A percentile compares a stretch with the other conserved stretches of the same genome.
Conservation (phyloP, 2,888 invertebrate species). For the Ypsolopha sequella region DNA sequence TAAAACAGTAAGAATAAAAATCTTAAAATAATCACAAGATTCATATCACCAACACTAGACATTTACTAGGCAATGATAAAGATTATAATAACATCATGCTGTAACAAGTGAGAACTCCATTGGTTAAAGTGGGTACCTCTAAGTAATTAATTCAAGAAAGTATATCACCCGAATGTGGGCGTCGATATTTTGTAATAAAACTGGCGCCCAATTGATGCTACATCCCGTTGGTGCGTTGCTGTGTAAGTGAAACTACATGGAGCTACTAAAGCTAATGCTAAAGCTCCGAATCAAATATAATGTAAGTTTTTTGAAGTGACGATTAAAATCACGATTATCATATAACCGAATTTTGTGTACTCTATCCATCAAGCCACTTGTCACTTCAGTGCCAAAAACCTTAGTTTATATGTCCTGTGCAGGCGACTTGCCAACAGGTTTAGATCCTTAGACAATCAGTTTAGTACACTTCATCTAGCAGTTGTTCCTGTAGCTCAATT, state of each 20-base stretch:
- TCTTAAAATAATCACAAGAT: no score
- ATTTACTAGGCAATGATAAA: not conserved
- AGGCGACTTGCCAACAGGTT: no score
- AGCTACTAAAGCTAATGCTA: constrained; percentile 12
- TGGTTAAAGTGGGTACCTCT: constrained; percentile 11
- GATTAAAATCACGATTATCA: no score
- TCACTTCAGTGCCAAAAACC: no score
- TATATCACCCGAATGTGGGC: constrained; percentile 43
- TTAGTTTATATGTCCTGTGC: no score
- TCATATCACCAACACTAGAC: not conserved
- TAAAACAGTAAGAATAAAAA: no score
- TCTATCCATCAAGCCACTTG: no score
- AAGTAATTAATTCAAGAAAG: constrained; percentile 42
- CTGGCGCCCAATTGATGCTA: constrained; percentile 43
- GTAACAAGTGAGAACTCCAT: not conserved
- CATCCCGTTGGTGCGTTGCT: constrained; percentile 33
- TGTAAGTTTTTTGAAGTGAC: not conserved
- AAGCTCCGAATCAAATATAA: not conserved
- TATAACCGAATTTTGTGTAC: no score
- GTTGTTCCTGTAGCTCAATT: no score
- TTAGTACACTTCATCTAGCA: no score
- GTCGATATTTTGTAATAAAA: constrained; percentile 52
- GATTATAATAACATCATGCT: not conserved
- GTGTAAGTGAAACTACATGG: constrained; percentile 25
- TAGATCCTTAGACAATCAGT: no score